These are phyloP conservation scores for Stichopus chloronotus DNA, from an alignment of 35 echinoderm and acorn worm genomes.

Conservation along the genomic window DNA sequence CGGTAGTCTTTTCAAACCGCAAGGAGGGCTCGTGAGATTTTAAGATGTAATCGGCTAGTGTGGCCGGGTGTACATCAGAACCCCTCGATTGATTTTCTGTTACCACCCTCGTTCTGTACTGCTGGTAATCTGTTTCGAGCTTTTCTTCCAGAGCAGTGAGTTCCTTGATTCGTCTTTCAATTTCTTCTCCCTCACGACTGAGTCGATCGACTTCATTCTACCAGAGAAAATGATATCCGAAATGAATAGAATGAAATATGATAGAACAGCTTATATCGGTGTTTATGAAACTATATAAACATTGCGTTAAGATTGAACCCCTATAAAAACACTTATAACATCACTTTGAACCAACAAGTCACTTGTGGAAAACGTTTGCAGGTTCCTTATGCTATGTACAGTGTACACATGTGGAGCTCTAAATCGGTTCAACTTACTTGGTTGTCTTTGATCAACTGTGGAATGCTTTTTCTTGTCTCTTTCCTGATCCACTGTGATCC, in stretches of 20 bases:
- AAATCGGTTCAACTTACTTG: not conserved
- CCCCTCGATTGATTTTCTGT: slow-evolving; percentile 11
- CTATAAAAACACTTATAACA: too few species aligned
- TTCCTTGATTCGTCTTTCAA: slow-evolving; percentile 90
- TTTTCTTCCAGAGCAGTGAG: slow-evolving; percentile 60
- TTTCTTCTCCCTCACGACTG: slow-evolving; percentile 90
- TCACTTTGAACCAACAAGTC: too few species aligned
- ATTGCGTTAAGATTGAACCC: not conserved
- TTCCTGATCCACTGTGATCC: slow-evolving; percentile 30
- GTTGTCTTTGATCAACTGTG: slow-evolving; percentile 55
- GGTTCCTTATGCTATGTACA: too few species aligned
- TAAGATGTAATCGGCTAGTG: slow-evolving; percentile 45
- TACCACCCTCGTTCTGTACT: slow-evolving; percentile 35
- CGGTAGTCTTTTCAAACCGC: slow-evolving; percentile 50
- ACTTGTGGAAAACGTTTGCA: too few species aligned
- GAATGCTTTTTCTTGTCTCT: slow-evolving; percentile 14
- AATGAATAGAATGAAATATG: not conserved
- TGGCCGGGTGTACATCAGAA: not conserved
- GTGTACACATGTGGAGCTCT: too few species aligned
- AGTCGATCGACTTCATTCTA: slow-evolving; percentile 86
- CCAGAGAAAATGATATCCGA: too few species aligned
- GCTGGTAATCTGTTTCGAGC: slow-evolving; percentile 53
- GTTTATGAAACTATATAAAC: not conserved
- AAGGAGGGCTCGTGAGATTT: slow-evolving; percentile 40
- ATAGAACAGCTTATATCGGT: not conserved